phyloP scores from a whole-genome alignment of 1,140 invertebrate genomes.

The Harlomillsia oculata region DNA sequence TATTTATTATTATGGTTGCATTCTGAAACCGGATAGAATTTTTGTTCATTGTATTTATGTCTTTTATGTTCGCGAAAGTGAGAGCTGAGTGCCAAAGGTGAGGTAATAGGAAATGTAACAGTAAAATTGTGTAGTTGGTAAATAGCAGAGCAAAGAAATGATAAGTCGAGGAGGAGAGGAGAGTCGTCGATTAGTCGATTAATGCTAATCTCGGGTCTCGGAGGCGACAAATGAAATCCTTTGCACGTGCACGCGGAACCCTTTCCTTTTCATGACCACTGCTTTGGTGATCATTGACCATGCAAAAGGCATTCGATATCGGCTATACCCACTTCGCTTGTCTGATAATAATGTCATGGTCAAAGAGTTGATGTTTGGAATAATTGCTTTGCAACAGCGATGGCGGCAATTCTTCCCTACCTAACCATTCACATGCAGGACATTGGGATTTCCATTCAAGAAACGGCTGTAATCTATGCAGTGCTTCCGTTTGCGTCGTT shows the following conservation, averaged over 20 bases:
- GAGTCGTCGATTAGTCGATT: no score
- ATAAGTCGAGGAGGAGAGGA: no score
- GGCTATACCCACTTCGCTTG: neutral
- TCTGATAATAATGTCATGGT: neutral
- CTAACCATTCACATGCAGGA: slow-evolving; percentile 76
- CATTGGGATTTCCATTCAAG: slow-evolving; percentile 69
- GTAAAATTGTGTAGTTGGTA: no score
- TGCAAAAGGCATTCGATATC: neutral
- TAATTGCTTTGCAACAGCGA: slow-evolving; percentile 48
- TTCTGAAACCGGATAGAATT: no score
- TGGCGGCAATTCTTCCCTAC: slow-evolving; percentile 67
- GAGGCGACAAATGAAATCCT: neutral
- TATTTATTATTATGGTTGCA: neutral
- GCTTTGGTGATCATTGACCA: neutral
- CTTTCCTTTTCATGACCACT: neutral
- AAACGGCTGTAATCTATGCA: slow-evolving; percentile 73
- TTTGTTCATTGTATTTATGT: no score
- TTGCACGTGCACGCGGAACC: neutral
- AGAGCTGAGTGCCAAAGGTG: no score
- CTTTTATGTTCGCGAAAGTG: no score
- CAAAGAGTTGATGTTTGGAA: slow-evolving; percentile 13
- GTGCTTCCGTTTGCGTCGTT: slow-evolving; percentile 70
- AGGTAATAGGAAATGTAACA: no score
- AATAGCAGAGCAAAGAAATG: no score
- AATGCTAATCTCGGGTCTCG: neutral